phyloP scores from a whole-genome alignment of 2,797 vertebrate species.

The Coreius guichenoti region DNA sequence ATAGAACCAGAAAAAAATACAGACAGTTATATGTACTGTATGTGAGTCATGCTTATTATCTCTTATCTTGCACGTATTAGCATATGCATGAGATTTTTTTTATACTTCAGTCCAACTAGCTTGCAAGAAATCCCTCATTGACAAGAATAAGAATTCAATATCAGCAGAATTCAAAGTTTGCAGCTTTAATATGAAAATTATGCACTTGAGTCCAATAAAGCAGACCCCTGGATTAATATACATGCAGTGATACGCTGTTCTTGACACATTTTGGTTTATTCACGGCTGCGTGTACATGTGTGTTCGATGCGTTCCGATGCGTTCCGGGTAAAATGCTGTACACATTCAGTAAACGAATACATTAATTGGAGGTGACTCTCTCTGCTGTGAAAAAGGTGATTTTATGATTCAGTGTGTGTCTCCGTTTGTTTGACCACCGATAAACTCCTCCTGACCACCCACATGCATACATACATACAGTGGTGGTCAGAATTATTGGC shows the following conservation, averaged over 20 bases:
- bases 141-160: constrained; percentile 62
- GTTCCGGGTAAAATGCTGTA: constrained; percentile 75
- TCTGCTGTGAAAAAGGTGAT: constrained; percentile 74
- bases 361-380: constrained; percentile 79
- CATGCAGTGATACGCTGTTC: neutral
- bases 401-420: constrained; percentile 66
- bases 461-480: neutral
- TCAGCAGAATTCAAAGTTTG: constrained; percentile 52
- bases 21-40: constrained; percentile 66
- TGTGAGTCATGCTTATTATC: constrained; percentile 74
- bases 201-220: constrained; percentile 48
- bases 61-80: constrained; percentile 74
- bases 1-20: constrained; percentile 73
- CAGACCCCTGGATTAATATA: constrained; percentile 50
- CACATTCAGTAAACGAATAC: constrained; percentile 67
- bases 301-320: constrained; percentile 72
- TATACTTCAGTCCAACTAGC: constrained; percentile 61
- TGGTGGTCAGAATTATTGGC: no score
- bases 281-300: constrained; percentile 1
- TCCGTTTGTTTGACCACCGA: constrained; percentile 8
- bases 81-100: constrained; percentile 70
- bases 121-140: constrained; percentile 55
- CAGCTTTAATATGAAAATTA: constrained; percentile 47
- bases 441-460: constrained; percentile 26
- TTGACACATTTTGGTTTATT: constrained; percentile 58